phyloP scores from a whole-genome alignment of 1,140 invertebrate genomes.

The Melipona quadrifasciata region DNA sequence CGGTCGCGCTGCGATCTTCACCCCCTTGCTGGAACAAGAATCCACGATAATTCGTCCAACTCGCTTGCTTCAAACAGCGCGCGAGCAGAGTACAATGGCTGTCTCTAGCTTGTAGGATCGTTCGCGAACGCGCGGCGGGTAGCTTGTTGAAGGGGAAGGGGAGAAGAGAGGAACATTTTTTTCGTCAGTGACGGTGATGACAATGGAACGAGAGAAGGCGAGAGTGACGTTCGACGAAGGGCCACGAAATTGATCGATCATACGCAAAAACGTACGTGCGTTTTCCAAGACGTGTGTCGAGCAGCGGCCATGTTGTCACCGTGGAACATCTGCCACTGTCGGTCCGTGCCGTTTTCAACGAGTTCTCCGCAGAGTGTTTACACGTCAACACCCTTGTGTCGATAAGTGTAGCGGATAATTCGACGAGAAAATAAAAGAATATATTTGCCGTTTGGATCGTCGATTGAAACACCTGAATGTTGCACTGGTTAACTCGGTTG shows the following conservation, averaged over 20 bases:
- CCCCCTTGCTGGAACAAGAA: not conserved
- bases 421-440: too few species aligned
- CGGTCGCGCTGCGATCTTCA: not conserved
- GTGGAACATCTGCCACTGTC: slow-evolving; percentile 74
- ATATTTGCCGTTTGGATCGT: too few species aligned
- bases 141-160: too few species aligned
- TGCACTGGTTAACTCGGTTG: too few species aligned
- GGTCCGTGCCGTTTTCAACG: slow-evolving; percentile 27
- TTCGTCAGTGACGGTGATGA: too few species aligned
- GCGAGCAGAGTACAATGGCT: not conserved
- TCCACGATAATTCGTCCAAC: not conserved
- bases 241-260: slow-evolving; percentile 72
- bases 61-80: not conserved
- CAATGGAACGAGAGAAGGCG: not conserved
- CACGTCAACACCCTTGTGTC: slow-evolving; percentile 27
- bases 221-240: not conserved
- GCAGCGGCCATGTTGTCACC: slow-evolving; percentile 76
- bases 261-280: slow-evolving; percentile 58
- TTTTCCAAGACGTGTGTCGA: slow-evolving; percentile 58
- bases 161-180: not conserved
- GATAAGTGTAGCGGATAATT: too few species aligned
- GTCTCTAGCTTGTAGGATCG: not conserved
- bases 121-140: not conserved
- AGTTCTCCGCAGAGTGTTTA: slow-evolving; percentile 66
- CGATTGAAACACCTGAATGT: too few species aligned